Evolutionary conservation across 2,888 invertebrate genomes (phyloP).

Genomic region (Acanthopleura granulata): DNA sequence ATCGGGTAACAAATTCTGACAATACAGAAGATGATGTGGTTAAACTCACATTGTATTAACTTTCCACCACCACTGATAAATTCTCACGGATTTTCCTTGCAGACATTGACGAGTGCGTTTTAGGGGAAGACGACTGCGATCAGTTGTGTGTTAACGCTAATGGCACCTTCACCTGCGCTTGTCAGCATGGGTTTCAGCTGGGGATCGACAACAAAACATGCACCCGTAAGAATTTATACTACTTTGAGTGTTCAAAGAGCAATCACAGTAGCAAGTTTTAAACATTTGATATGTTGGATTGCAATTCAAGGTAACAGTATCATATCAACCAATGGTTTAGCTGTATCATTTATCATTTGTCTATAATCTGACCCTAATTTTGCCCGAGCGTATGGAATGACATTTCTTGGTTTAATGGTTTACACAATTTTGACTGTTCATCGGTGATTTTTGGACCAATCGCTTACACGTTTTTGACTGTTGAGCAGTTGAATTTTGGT

Average conservation of each 20-base stretch:
- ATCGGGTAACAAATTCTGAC: too few relatives aligned
- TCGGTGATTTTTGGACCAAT: background rate
- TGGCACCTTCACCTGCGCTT: background rate
- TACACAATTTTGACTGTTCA: background rate
- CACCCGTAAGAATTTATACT: background rate
- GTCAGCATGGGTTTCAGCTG: background rate
- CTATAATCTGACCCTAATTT: too few relatives aligned
- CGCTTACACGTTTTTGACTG: too few relatives aligned
- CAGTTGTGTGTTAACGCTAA: background rate
- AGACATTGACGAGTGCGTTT: background rate
- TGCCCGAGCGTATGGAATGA: too few relatives aligned
- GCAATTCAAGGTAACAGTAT: background rate
- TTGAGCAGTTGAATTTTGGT: too few relatives aligned
- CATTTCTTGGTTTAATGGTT: too few relatives aligned
- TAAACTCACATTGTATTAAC: background rate
- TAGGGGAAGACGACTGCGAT: background rate
- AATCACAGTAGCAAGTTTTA: too few relatives aligned
- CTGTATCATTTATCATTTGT: too few relatives aligned
- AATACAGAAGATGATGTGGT: too few relatives aligned
- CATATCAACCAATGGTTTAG: too few relatives aligned
- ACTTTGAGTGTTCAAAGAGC: too few relatives aligned
- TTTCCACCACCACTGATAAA: background rate
- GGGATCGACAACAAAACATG: background rate
- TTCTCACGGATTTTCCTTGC: background rate
- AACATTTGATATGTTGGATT: background rate